Evolutionary conservation across 35 echinoderm and acorn worm genomes (phyloP).

Genomic region (Anneissia japonica): DNA sequence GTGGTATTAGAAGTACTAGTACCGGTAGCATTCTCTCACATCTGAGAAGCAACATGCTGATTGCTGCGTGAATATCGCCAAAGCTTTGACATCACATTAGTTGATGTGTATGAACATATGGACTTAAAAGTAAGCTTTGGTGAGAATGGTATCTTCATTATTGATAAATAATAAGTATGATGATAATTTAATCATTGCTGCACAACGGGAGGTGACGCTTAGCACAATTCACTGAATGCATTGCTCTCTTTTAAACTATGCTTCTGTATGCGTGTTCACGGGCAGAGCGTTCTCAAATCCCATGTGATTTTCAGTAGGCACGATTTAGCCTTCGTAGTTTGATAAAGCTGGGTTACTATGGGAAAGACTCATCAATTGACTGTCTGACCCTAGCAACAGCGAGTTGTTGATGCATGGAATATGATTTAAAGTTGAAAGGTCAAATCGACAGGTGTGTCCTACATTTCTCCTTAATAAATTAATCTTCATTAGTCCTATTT

Average conservation of each 20-base stretch:
- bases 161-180: background rate
- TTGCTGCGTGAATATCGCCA: no score
- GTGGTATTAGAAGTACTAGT: no score
- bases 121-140: no score
- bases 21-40: no score
- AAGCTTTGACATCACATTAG: no score
- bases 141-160: background rate
- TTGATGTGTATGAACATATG: no score
- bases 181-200: background rate
- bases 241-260: no score
- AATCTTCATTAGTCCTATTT: constrained; percentile 1
- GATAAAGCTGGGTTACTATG: background rate
- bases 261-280: background rate
- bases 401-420: background rate
- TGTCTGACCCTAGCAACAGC: background rate
- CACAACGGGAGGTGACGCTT: background rate
- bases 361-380: background rate
- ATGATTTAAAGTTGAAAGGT: background rate
- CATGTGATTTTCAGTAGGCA: background rate
- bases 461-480: background rate
- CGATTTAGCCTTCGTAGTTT: background rate
- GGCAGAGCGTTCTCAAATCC: background rate
- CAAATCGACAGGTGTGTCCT: background rate
- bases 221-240: background rate
- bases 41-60: no score